Percentiles rank a stretch among this genome's conserved stretches.
phyloP scores from a whole-genome alignment of 2,797 vertebrate genomes.

The Mycteria americana region DNA sequence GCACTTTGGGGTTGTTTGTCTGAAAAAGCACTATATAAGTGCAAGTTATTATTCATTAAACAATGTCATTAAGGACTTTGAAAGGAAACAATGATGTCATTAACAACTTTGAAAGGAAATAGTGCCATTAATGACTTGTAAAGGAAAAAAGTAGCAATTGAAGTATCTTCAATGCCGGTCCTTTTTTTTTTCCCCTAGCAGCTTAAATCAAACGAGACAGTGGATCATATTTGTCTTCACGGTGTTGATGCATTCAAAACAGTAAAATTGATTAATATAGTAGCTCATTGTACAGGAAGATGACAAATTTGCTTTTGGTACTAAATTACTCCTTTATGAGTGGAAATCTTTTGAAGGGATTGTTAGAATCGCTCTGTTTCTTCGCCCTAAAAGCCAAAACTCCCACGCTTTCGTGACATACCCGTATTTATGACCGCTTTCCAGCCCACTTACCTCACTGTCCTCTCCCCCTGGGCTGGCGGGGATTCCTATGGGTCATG shows the following conservation, averaged over 20 bases:
- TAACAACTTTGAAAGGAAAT: neutral
- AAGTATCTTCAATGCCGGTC: neutral
- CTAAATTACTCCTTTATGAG: neutral
- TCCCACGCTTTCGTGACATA: neutral
- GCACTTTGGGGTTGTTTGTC: neutral
- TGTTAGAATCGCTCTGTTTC: neutral
- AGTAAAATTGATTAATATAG: neutral
- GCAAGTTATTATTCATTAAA: neutral
- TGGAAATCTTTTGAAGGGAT: neutral
- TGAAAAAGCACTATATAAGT: neutral
- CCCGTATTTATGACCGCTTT: rapidly evolving
- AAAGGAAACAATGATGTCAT: constrained; percentile 35
- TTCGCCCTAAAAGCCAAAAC: rapidly evolving
- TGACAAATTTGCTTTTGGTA: neutral
- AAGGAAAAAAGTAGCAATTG: neutral
- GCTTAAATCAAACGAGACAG: neutral
- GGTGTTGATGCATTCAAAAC: neutral
- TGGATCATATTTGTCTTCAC: neutral
- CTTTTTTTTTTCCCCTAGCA: neutral
- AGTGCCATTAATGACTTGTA: neutral
- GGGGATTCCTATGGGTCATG: rapidly evolving
- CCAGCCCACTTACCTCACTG: neutral
- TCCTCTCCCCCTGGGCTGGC: neutral
- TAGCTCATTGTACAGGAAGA: neutral
- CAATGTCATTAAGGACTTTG: neutral